Evolutionary conservation across 1,140 invertebrate genomes (phyloP), one percentile per base, ranked within the genome.

Genomic region (Hycleus phaleratus): DNA sequence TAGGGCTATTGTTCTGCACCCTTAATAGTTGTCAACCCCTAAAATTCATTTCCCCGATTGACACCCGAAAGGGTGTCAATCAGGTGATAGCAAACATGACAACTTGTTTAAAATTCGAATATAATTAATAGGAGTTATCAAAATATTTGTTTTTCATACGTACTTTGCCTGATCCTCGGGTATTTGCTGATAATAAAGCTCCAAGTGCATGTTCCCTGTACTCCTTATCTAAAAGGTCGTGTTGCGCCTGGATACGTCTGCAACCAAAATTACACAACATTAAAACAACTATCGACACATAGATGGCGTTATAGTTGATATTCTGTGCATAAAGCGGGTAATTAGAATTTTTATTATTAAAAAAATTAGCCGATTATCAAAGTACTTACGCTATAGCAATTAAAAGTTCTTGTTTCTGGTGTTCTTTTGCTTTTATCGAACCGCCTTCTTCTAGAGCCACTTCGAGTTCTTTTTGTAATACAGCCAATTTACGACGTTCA

Each of bases 231-330:
- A 87, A 75, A 58, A 86, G 84, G 60, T 85, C 81, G 68, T 85
- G 83, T 66, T 87, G 85, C 24, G 80, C 79, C 72, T 87, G 85
- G 64, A 88, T 86, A 69, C 84, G 82, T 56, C 85, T 87, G 74
- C 9, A 78, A 76, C 56, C 60, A 59, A 65, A 4, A 61, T 65
- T 58, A 64, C 55, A 58, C 7, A 44, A 53, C 40, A 44, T 18
- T 43, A 18, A 18, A 18, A 18, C 18, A 18, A 8, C 26, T 18
- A 9, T 44, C 25, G n/a, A 44, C 38, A n/a, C 0, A 12, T 25
- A 44, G 10, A 43, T 44, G 32, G 11, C 32, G 26, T 3, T 11
- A 38, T 4, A 25, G 12, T 39, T 3, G n/a, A 32, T 32, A 32
- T 32, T 5, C 1, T 1, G 4, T 32, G 1, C 4, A 32, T 32